Conservation (phyloP, 2,113 vertebrate species). For the Forbesichthys agassizii region DNA sequence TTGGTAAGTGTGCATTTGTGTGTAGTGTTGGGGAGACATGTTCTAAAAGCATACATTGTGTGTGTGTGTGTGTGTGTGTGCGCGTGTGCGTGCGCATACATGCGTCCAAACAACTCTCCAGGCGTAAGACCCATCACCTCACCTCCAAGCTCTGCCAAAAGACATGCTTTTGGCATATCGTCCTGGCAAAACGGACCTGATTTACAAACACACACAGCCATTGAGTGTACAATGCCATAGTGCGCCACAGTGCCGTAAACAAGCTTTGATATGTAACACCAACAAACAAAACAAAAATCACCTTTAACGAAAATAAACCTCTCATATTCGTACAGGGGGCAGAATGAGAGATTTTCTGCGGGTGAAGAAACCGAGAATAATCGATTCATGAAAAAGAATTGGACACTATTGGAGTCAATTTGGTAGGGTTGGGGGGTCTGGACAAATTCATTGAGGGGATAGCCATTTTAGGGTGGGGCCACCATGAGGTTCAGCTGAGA, state of each 20-base stretch:
- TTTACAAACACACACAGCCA: conserved; percentile 8
- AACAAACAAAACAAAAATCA: no score
- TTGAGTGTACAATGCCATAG: conserved; percentile 24
- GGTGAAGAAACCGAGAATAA: conserved; percentile 6
- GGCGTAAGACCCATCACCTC: no score
- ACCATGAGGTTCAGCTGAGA: conserved; percentile 39
- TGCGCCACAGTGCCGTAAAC: neutral
- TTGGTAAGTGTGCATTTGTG: conserved; percentile 32
- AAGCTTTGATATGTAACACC: no score
- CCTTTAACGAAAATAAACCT: conserved; percentile 12
- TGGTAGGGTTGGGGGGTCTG: conserved; percentile 50
- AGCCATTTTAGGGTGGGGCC: conserved; percentile 72
- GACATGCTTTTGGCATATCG: conserved; percentile 53
- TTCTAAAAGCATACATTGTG: neutral
- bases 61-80: neutral
- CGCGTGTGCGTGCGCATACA: no score
- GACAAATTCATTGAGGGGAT: conserved; percentile 57
- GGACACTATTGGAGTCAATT: conserved; percentile 28
- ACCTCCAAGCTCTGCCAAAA: conserved; percentile 47
- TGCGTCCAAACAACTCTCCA: neutral
- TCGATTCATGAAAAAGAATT: conserved; percentile 6
- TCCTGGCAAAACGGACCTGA: conserved; percentile 40
- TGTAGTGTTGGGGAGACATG: neutral
- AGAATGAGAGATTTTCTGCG: neutral
- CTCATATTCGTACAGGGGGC: conserved; percentile 2